Evolutionary conservation across 2,797 vertebrate genomes (phyloP), one percentile per base, ranked within the genome.

Genomic region (Catamblyrhynchus diadema): DNA sequence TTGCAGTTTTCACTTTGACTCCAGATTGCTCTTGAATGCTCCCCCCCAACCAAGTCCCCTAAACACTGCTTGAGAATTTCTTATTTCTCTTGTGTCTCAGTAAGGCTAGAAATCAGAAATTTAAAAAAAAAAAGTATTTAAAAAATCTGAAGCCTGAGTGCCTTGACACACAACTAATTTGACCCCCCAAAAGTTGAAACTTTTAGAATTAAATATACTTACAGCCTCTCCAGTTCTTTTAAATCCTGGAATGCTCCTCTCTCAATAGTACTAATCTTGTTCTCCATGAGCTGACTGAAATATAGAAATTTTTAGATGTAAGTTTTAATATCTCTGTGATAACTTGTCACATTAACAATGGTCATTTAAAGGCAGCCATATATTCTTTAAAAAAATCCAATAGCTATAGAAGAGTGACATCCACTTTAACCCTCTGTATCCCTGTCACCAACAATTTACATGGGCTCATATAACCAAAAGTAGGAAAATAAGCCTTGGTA

Each of bases 261-360:
- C 94, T 98, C 98, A 18, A 98, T 98, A 91, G 97, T 97, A 93
- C 95, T 98, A 91, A 98, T 98, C 96, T 98, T 98, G 96, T 98
- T 98, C 94, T 98, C 98, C 98, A 98, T 98, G 60, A 98, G 98
- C 94, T 98, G 98, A 92, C 98, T 98, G 97, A 96, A 98, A 98
- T 32, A 85, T 0, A 98, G 75, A 98, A 95, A 53, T 47, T 64
- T 86, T 93, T 32, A 32, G 18, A 61, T 1, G 0, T 59, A 85
- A 79, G 41, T 79, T 82, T 77, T 56, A 90, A 62, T 12, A 83
- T 65, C 30, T 91, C 94, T 57, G 81, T 91, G 53, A 83, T 54
- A 71, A 94, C 41, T 60, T 94, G 69, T 85, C 95, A 67, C 86
- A 91, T 97, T 90, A 97, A 74, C 64, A 94, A 62, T 13, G 84